Base-by-base conservation (phyloP, 2,888 invertebrate species). In the Anthoptus insignis region DNA sequence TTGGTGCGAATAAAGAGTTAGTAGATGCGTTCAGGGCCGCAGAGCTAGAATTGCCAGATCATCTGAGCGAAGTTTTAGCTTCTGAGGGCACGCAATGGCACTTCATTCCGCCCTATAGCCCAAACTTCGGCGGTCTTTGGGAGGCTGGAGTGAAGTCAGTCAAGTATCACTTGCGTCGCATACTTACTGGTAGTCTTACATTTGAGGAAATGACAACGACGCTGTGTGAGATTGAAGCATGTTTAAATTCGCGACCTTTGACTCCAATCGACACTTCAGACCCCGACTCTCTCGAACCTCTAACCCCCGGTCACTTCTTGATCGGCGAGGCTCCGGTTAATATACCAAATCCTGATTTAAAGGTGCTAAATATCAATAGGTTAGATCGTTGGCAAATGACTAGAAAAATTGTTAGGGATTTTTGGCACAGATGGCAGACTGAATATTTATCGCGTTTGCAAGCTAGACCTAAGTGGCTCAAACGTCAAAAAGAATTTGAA, bases 41-140 rank as follows among this genome's bases (percentile, higher is more conserved):
- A n/a, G n/a, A n/a, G n/a, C n/a, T n/a, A n/a, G n/a, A n/a, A n/a
- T n/a, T n/a, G n/a, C n/a, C n/a, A n/a, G n/a, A n/a, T n/a, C n/a
- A n/a, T n/a, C n/a, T n/a, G n/a, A n/a, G n/a, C n/a, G n/a, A n/a
- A n/a, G n/a, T n/a, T n/a, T n/a, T n/a, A n/a, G n/a, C n/a, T n/a
- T n/a, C n/a, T n/a, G n/a, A 58, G 21, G 49, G 16, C 56, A 76
- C 71, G 11, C 58, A 65, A n/a, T 78, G 75, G 74, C 76, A 74
- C 47, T 76, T 70, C 24, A 74, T 68, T 5, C 73, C 75, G 0
- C 56, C 75, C 45, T 29, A 37, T 59, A 54, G 39, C 11, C 67
- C 75, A 6, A 68, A 73, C 45, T 72, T 71, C 24, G 74, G 72
- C 21, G 76, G 77, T 1, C 52, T 76, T 7, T 75, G 73, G 73